Percentiles rank a stretch among this genome's conserved stretches.
These are phyloP conservation scores for Spilosoma lubricipeda DNA, from an alignment of 2,888 invertebrate genomes.

Conservation along the genomic window DNA sequence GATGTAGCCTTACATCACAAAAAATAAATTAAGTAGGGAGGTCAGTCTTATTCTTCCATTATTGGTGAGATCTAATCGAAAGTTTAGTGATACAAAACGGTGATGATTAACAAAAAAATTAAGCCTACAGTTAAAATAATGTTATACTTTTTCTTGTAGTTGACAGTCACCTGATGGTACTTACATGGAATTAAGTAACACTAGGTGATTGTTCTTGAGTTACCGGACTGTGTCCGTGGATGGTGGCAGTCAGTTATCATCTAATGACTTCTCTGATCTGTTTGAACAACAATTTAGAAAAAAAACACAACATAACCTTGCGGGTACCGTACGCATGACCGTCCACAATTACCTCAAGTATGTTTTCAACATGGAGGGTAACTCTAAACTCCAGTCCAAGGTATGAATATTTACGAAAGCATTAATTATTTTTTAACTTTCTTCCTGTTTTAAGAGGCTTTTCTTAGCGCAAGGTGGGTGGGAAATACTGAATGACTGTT, in stretches of 20 bases:
- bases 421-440: slow-evolving; percentile 87
- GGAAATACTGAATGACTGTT: slow-evolving; percentile 71
- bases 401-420: slow-evolving; percentile 88
- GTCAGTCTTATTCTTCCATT: too few relatives aligned
- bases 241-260: not conserved
- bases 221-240: not conserved
- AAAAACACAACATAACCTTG: not conserved
- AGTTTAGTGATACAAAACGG: too few relatives aligned
- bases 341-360: slow-evolving; percentile 39
- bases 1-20: too few relatives aligned
- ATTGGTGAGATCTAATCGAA: too few relatives aligned
- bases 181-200: not conserved
- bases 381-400: slow-evolving; percentile 81
- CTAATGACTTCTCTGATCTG: not conserved
- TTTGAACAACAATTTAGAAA: not conserved
- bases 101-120: not conserved
- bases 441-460: slow-evolving; percentile 81
- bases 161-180: not conserved
- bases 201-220: not conserved
- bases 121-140: too few relatives aligned
- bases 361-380: slow-evolving; percentile 67
- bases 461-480: slow-evolving; percentile 71
- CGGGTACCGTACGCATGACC: slow-evolving; percentile 3
- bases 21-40: too few relatives aligned
- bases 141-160: not conserved